These are phyloP conservation scores for Halcyon badia DNA, from an alignment of 2,797 vertebrate species.

Conservation along the genomic window DNA sequence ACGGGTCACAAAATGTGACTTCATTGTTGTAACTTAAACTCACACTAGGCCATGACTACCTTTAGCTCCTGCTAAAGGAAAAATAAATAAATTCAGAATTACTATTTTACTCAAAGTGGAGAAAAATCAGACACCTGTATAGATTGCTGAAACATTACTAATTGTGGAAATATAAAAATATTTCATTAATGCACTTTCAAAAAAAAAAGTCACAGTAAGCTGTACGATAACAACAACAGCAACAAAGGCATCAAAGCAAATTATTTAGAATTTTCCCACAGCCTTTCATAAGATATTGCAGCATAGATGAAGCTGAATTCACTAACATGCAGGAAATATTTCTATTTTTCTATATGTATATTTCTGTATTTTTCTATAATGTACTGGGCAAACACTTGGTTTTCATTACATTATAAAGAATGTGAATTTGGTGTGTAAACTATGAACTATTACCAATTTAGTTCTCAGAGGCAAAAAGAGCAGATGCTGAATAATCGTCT, in stretches of 20 bases:
- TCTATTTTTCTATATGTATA: neutral
- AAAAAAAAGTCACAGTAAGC: neutral
- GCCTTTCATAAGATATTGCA: neutral
- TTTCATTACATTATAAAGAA: neutral
- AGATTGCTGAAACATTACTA: neutral
- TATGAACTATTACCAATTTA: neutral
- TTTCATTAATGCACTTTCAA: neutral
- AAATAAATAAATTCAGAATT: neutral
- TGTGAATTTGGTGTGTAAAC: neutral
- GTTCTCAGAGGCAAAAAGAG: neutral
- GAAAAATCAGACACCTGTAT: neutral
- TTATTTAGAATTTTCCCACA: neutral
- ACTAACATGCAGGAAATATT: neutral
- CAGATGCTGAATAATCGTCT: neutral
- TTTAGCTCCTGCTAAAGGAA: neutral
- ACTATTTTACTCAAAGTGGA: neutral
- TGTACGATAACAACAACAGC: neutral
- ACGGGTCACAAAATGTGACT: neutral
- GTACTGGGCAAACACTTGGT: neutral
- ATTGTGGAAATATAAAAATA: neutral
- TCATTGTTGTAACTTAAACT: neutral
- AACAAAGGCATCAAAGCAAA: neutral
- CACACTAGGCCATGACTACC: neutral
- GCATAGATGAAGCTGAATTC: neutral
- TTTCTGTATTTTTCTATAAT: neutral